A percentile compares a stretch with the other conserved stretches of the same genome.
Evolutionary conservation across 2,113 vertebrate genomes (phyloP).

Genomic region (Tyrannus savana): DNA sequence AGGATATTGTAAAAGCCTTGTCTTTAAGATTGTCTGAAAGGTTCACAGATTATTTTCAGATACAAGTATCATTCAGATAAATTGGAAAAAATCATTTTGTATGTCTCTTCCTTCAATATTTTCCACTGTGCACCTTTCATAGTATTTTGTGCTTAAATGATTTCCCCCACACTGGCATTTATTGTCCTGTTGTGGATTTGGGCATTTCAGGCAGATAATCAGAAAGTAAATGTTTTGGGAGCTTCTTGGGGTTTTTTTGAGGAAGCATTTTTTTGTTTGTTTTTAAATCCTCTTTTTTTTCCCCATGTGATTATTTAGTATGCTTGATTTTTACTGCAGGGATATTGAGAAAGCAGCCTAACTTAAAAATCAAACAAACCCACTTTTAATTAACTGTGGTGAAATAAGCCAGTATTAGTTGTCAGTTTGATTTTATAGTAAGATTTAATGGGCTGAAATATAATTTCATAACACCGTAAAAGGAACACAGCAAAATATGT

Average conservation of each 20-base stretch:
- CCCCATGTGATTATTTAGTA: not conserved
- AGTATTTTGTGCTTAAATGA: not conserved
- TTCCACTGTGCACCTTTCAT: not conserved
- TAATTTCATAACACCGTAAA: not conserved
- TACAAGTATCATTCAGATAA: not conserved
- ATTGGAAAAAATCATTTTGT: not conserved
- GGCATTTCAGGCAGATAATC: not conserved
- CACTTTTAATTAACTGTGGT: not conserved
- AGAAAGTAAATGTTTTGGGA: not conserved
- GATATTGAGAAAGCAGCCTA: not conserved
- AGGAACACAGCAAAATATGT: not conserved
- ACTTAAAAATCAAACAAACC: not conserved
- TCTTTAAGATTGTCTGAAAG: not conserved
- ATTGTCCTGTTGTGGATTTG: not conserved
- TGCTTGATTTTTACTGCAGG: not conserved
- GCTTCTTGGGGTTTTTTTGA: fast-evolving
- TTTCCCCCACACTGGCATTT: not conserved
- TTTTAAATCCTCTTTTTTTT: not conserved
- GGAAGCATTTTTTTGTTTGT: not conserved
- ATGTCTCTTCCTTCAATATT: not conserved
- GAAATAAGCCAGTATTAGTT: not conserved
- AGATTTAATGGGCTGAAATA: not conserved
- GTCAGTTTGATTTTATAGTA: not conserved
- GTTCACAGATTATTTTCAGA: not conserved
- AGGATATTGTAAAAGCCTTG: not conserved